These are phyloP conservation scores for Peromyscus nudipes DNA, from an alignment of 2,797 vertebrate species.

Conservation along the genomic window DNA sequence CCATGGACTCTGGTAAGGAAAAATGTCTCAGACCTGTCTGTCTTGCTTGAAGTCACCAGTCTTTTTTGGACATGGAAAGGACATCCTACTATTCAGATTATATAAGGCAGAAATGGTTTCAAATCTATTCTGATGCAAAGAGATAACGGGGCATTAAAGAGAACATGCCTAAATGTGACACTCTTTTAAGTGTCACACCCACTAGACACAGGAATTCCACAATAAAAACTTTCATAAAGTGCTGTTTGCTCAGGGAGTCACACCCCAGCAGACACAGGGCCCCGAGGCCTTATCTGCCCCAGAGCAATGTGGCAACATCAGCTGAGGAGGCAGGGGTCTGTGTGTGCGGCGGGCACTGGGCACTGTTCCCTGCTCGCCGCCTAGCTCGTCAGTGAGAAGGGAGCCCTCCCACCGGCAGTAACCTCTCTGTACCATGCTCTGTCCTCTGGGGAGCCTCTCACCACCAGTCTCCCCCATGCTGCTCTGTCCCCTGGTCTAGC, in stretches of 20 bases:
- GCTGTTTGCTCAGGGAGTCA: slow-evolving; percentile 87
- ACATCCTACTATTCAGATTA: slow-evolving; percentile 76
- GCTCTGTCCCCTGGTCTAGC: not conserved
- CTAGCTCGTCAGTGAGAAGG: not conserved
- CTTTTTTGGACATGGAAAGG: slow-evolving; percentile 52
- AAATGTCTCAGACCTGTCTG: slow-evolving; percentile 61
- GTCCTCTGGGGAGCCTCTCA: not conserved
- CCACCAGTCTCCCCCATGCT: not conserved
- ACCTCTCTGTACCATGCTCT: not conserved
- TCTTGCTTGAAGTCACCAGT: slow-evolving; percentile 76
- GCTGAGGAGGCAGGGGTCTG: slow-evolving; percentile 26
- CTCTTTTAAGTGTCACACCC: slow-evolving; percentile 83
- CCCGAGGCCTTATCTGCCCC: slow-evolving; percentile 75
- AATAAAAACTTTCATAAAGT: slow-evolving; percentile 90
- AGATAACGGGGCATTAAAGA: slow-evolving; percentile 69
- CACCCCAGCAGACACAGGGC: slow-evolving; percentile 79
- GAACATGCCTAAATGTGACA: slow-evolving; percentile 81
- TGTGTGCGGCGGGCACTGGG: not conserved
- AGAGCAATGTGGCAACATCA: slow-evolving; percentile 78
- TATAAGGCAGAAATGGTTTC: slow-evolving; percentile 87
- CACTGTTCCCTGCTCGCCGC: not conserved
- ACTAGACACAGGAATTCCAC: slow-evolving; percentile 86
- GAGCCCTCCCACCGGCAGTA: slow-evolving; percentile 38
- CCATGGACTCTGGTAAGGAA: slow-evolving; percentile 59
- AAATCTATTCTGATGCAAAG: slow-evolving; percentile 59